A percentile compares a stretch with the other conserved stretches of the same genome.
phyloP scores from a whole-genome alignment of 2,113 vertebrate genomes.

The Scomber scombrus region DNA sequence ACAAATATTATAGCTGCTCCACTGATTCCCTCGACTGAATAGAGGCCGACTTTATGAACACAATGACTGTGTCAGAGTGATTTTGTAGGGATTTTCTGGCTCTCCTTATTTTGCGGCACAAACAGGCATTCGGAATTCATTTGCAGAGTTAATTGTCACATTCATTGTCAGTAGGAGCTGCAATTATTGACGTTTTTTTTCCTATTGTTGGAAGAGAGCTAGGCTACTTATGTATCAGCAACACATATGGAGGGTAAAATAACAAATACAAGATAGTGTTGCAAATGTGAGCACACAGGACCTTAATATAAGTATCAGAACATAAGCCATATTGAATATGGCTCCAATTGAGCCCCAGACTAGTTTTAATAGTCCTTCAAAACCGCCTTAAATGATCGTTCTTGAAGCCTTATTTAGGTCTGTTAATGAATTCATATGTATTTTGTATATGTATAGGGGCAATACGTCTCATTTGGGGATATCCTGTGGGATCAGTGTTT shows the following conservation, averaged over 20 bases:
- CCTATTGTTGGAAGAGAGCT: slow-evolving; percentile 5
- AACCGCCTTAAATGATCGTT: neutral
- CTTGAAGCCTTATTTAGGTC: slow-evolving; percentile 2
- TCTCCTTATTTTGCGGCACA: slow-evolving; percentile 53
- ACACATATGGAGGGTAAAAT: slow-evolving; percentile 1
- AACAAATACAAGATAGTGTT: neutral
- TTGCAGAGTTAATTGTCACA: slow-evolving; percentile 55
- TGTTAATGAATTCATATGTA: slow-evolving; percentile 7
- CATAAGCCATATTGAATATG: slow-evolving; percentile 12
- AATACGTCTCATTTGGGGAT: neutral
- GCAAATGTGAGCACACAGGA: slow-evolving; percentile 2
- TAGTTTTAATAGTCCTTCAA: slow-evolving; percentile 25
- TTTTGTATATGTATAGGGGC: neutral
- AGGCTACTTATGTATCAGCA: slow-evolving; percentile 5
- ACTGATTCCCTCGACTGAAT: slow-evolving; percentile 68
- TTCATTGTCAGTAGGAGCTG: slow-evolving; percentile 48
- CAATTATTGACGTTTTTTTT: slow-evolving; percentile 36
- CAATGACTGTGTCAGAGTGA: slow-evolving; percentile 68
- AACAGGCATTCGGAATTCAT: slow-evolving; percentile 54
- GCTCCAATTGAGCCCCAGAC: neutral
- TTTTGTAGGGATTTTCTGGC: slow-evolving; percentile 69
- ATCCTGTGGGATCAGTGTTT: slow-evolving; percentile 24
- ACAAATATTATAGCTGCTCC: slow-evolving; percentile 60
- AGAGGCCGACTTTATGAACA: slow-evolving; percentile 65
- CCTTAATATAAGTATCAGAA: slow-evolving; percentile 9